Percentiles rank a stretch among this genome's conserved stretches.
Conservation (phyloP, 2,113 vertebrate species). For the Callithrix jacchus region DNA sequence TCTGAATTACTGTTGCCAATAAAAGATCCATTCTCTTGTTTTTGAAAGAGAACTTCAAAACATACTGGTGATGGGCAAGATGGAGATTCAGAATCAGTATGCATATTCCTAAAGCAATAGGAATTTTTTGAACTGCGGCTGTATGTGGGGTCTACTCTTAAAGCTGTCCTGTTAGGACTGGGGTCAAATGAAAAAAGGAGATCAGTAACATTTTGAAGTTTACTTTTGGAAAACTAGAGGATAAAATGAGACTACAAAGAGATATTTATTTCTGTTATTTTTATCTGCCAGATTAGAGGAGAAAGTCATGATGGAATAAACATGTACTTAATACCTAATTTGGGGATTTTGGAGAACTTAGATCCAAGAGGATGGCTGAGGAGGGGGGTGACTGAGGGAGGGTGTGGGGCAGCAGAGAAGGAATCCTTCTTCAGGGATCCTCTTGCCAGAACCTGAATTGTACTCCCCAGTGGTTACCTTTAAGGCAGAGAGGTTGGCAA, state of each 20-base stretch:
- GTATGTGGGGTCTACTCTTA: not conserved
- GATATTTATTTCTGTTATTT: constrained; percentile 64
- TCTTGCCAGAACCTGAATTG: not conserved
- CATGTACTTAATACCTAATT: constrained; percentile 75
- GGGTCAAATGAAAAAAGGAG: constrained; percentile 34
- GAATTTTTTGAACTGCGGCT: not conserved
- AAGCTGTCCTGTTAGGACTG: constrained; percentile 23
- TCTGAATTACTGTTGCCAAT: not conserved
- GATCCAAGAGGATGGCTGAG: not conserved
- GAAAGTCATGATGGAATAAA: constrained; percentile 59
- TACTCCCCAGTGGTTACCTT: not conserved
- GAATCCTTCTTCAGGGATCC: not conserved
- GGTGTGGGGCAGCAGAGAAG: not conserved
- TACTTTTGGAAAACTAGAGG: constrained; percentile 45
- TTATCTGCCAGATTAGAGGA: constrained; percentile 72
- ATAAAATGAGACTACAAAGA: constrained; percentile 53
- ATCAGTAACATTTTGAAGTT: constrained; percentile 4
- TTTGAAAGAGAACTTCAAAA: constrained; percentile 33
- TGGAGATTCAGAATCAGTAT: not conserved
- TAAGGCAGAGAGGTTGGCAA: not conserved
- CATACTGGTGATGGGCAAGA: not conserved
- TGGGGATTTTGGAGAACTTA: constrained; percentile 59
- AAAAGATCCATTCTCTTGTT: not conserved
- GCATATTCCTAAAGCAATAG: not conserved
- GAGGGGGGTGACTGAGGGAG: not conserved